Conservation (phyloP, 2,797 vertebrate species). For the Acanthiza pusilla region DNA sequence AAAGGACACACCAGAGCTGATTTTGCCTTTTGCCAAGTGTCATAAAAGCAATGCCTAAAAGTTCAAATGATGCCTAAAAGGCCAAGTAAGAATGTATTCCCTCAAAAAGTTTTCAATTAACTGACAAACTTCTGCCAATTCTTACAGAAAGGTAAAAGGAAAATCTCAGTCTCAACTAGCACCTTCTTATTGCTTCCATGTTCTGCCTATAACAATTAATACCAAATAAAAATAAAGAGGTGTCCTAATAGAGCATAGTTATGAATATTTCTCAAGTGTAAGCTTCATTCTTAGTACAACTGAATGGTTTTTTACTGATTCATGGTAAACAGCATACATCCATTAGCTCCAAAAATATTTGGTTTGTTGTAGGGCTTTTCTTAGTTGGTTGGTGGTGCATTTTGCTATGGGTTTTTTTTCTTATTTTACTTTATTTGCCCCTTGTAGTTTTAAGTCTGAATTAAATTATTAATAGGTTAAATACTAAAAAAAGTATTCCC, state of each 20-base stretch:
- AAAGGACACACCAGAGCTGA: background rate
- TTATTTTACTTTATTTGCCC: background rate
- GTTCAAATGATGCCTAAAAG: background rate
- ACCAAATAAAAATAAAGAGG: background rate
- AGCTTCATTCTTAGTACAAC: background rate
- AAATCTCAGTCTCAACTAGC: background rate
- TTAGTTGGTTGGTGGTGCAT: background rate
- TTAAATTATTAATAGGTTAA: background rate
- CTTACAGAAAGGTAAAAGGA: background rate
- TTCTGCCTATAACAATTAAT: background rate
- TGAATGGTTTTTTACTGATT: background rate
- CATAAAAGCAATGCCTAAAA: background rate
- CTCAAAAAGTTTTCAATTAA: background rate
- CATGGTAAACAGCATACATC: background rate
- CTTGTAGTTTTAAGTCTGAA: background rate
- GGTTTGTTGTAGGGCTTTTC: background rate
- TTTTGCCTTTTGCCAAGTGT: background rate
- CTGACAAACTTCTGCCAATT: background rate
- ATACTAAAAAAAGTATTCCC: background rate
- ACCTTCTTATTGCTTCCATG: background rate
- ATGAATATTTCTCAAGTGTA: background rate
- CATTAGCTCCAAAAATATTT: background rate
- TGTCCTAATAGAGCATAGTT: background rate
- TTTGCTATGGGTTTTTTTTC: background rate
- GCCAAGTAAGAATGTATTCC: background rate